These are phyloP conservation scores for Silurus lanzhouensis DNA, from an alignment of 2,797 vertebrate genomes.

Conservation along the genomic window DNA sequence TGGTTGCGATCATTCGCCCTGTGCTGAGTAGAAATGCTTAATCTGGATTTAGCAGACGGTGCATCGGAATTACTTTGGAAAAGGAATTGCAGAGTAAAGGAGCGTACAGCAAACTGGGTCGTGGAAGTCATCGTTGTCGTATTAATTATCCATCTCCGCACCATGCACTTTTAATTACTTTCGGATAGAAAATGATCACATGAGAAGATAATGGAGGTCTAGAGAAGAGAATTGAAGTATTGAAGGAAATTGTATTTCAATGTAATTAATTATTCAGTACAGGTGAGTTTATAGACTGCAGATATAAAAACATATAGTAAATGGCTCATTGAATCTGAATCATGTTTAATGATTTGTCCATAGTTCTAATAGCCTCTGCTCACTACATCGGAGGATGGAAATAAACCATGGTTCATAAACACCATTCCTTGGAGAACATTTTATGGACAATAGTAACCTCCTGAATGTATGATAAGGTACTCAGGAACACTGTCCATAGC, in stretches of 20 bases:
- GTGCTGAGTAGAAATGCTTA: constrained; percentile 61
- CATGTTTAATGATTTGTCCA: neutral
- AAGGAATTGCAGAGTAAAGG: neutral
- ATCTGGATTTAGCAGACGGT: constrained; percentile 66
- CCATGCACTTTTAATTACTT: neutral
- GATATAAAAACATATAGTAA: neutral
- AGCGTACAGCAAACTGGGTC: neutral
- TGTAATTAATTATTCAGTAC: neutral
- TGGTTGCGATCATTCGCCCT: constrained; percentile 32
- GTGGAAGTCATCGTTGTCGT: neutral
- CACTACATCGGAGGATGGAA: too few species aligned
- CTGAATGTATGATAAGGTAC: neutral
- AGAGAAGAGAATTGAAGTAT: neutral
- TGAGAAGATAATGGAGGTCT: neutral
- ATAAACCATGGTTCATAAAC: neutral
- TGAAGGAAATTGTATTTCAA: neutral
- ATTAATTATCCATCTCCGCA: neutral
- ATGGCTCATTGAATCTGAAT: neutral
- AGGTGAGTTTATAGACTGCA: neutral
- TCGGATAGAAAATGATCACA: constrained; percentile 1
- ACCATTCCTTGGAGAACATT: neutral
- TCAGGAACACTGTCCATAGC: neutral
- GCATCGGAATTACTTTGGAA: neutral
- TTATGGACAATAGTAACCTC: neutral
- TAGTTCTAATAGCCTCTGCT: neutral